A percentile compares a stretch with the other conserved stretches of the same genome.
Evolutionary conservation across 2,888 invertebrate genomes (phyloP).

Genomic region (Oligia fasciuncula): DNA sequence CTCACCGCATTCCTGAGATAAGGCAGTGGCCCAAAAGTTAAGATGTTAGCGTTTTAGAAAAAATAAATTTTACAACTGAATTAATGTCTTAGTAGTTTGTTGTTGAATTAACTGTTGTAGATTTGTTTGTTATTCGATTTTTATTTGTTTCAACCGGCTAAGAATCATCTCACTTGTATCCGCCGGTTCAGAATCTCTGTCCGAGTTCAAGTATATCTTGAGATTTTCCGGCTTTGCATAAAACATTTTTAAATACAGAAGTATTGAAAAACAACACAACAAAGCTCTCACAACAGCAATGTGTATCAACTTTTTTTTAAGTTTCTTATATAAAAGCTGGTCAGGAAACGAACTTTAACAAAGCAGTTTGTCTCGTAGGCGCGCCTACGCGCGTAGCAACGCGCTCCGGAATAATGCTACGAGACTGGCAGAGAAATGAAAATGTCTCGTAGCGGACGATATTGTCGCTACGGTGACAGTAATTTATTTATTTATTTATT

Average conservation of each 20-base stretch:
- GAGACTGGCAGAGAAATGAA: background rate
- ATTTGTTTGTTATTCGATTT: too few relatives aligned
- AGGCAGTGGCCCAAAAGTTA: too few relatives aligned
- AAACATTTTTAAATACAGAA: background rate
- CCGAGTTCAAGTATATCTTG: too few relatives aligned
- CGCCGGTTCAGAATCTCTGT: too few relatives aligned
- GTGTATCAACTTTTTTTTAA: background rate
- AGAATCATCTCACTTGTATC: too few relatives aligned
- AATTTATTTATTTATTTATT: too few relatives aligned
- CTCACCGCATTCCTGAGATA: too few relatives aligned
- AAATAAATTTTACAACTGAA: too few relatives aligned
- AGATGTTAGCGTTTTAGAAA: too few relatives aligned
- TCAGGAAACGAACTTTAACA: background rate
- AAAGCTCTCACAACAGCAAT: background rate
- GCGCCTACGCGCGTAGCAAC: slow-evolving; percentile 15
- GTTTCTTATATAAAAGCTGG: background rate
- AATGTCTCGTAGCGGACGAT: slow-evolving; percentile 1
- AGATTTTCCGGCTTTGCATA: background rate
- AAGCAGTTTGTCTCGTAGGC: background rate
- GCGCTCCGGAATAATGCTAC: background rate
- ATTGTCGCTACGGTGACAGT: background rate
- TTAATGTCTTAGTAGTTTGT: too few relatives aligned
- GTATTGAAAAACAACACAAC: background rate
- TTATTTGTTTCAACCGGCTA: too few relatives aligned
- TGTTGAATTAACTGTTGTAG: too few relatives aligned